A percentile compares a stretch with the other conserved stretches of the same genome.
Conservation (phyloP, 1,140 invertebrate genomes). For the Drosophila kikkawai region DNA sequence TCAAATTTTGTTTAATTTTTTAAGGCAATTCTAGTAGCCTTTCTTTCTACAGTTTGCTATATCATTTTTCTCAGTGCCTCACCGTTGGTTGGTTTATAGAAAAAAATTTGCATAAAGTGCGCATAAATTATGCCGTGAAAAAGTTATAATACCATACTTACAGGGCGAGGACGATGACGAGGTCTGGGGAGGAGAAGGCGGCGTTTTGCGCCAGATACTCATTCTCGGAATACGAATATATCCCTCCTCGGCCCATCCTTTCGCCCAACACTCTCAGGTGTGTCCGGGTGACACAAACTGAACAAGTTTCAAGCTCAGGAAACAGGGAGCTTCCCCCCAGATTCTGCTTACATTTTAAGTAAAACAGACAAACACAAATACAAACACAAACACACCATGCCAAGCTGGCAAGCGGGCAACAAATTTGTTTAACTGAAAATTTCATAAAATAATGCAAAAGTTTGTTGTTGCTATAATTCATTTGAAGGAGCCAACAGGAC, state of each 20-base stretch:
- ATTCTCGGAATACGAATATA: slow-evolving; percentile 8
- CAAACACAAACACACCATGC: slow-evolving; percentile 42
- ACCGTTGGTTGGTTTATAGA: slow-evolving; percentile 43
- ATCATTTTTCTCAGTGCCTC: background rate
- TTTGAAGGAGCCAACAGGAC: slow-evolving; percentile 49
- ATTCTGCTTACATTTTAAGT: slow-evolving; percentile 52
- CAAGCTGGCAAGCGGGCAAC: slow-evolving; percentile 36
- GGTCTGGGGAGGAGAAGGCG: slow-evolving; percentile 10
- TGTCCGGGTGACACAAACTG: slow-evolving; percentile 61
- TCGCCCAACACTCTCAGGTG: slow-evolving; percentile 48
- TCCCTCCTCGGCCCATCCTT: slow-evolving; percentile 49
- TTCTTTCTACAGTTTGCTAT: background rate
- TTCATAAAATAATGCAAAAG: slow-evolving; percentile 67
- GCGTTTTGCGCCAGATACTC: slow-evolving; percentile 41
- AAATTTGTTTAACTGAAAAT: slow-evolving; percentile 64
- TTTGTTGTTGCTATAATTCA: slow-evolving; percentile 61
- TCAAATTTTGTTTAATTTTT: background rate
- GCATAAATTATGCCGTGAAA: slow-evolving; percentile 64
- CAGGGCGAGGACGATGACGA: slow-evolving; percentile 44
- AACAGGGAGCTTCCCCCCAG: slow-evolving; percentile 7
- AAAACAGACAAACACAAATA: slow-evolving; percentile 38
- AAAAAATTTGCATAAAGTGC: slow-evolving; percentile 68
- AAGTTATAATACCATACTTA: slow-evolving; percentile 70
- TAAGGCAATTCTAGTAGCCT: accelerated
- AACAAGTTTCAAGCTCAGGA: slow-evolving; percentile 43